phyloP scores from a whole-genome alignment of 2,113 vertebrate genomes.

The Cygnus buccinator region DNA sequence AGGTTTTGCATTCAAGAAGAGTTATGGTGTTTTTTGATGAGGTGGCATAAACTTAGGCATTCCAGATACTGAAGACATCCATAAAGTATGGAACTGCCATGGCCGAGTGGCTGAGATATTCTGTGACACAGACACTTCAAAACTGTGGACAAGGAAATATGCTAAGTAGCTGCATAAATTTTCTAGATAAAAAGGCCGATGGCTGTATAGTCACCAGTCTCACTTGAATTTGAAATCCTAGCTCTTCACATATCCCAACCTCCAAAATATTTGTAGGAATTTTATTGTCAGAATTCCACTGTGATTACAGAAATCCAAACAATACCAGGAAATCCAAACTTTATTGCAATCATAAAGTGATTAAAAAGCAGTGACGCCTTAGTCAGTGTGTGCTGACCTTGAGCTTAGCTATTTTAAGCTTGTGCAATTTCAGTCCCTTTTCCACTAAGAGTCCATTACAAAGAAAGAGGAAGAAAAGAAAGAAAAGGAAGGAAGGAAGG shows the following conservation, averaged over 20 bases:
- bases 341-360: neutral
- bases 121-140: neutral
- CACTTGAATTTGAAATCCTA: neutral
- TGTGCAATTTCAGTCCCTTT: neutral
- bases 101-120: neutral
- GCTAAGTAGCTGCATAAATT: neutral
- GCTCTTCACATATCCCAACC: neutral
- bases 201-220: neutral
- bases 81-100: neutral
- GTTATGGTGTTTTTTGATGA: neutral
- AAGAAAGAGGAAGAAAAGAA: too few species aligned
- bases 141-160: neutral
- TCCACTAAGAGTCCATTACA: neutral
- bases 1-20: neutral
- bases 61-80: neutral
- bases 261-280: neutral
- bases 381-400: neutral
- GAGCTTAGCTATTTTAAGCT: neutral
- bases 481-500: neutral
- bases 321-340: neutral
- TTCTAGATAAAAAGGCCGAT: neutral
- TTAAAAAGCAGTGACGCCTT: neutral
- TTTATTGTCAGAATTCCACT: neutral
- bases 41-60: neutral
- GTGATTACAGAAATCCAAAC: neutral